Base-by-base conservation (phyloP, 2,797 vertebrate species). In the Acomys russatus region DNA sequence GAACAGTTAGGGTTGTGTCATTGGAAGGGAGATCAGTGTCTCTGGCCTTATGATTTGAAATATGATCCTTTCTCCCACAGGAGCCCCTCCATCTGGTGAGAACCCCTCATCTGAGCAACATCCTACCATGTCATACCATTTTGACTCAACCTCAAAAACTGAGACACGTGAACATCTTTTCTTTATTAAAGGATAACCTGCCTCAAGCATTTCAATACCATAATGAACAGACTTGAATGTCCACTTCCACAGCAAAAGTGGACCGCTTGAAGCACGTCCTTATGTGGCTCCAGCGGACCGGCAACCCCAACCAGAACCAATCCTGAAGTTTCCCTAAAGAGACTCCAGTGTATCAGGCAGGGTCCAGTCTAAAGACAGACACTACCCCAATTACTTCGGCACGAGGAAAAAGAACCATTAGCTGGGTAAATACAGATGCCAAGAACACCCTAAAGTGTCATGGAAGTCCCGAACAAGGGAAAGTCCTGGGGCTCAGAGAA, bases 341-440 rank as follows among this genome's bases (percentile, higher is more conserved):
- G 22, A 73, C 10, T 28, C 9, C 38, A 23, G 33, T 49, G 4
- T 88, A 35, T 74, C 8, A 1, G 14, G 8, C 70, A 82, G 4
- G 2, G 35, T 87, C 35, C 25, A 44, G 35, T 54, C 30, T 70
- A 68, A 9, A 66, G 88, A 59, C 61, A 64, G 30, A 86, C 91
- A 82, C 4, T 5, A 66, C 9, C 59, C 1, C 7, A 28, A 8
- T 93, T 59, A 64, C 38, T 80, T 44, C 3, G 56, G 49, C 68
- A 82, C 38, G 35, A 93, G 61, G 86, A n/a, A 71, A 73, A 91
- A 93, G 28, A 90, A 38, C 35, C 22, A 28, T 44, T 74, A 61
- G 70, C 17, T 83, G 76, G 23, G 23, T 61, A 76, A 63, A 4
- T 91, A n/a, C 20, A 91, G 92, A 80, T n/a, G 64, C 9, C 82